Conservation (phyloP, 2,113 vertebrate species). For the Erythrolamprus reginae region DNA sequence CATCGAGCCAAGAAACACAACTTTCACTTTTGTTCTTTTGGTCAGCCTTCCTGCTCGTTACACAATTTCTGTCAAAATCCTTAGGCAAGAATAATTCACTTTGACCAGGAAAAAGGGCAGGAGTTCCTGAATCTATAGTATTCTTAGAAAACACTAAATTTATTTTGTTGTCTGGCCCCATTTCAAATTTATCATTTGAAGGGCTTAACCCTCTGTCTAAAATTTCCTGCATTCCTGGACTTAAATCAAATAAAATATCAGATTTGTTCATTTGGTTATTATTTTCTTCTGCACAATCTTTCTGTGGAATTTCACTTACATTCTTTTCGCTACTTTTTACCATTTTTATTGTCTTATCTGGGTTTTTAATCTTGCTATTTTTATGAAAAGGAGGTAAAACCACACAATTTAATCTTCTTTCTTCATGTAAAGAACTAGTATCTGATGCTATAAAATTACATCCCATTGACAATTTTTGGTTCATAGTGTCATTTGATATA, state of each 20-base stretch:
- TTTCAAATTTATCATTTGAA: slow-evolving; percentile 55
- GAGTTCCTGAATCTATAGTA: slow-evolving; percentile 32
- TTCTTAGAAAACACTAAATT: slow-evolving; percentile 30
- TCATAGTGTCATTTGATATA: slow-evolving; percentile 14
- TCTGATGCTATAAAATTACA: slow-evolving; percentile 76
- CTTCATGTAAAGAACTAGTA: slow-evolving; percentile 75
- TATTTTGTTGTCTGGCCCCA: slow-evolving; percentile 17
- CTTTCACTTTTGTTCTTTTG: slow-evolving; percentile 25
- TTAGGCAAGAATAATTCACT: slow-evolving; percentile 27
- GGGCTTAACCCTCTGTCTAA: slow-evolving; percentile 83
- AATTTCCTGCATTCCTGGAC: slow-evolving; percentile 81
- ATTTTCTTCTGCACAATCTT: slow-evolving; percentile 26
- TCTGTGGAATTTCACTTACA: slow-evolving; percentile 39
- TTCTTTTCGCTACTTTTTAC: slow-evolving; percentile 20
- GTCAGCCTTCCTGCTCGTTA: background rate
- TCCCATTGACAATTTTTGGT: slow-evolving; percentile 16
- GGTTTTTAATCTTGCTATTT: slow-evolving; percentile 26
- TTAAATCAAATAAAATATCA: slow-evolving; percentile 69
- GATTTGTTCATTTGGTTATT: slow-evolving; percentile 36
- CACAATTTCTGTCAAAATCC: slow-evolving; percentile 38
- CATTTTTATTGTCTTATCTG: background rate
- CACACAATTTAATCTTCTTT: slow-evolving; percentile 65
- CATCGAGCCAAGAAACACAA: slow-evolving; percentile 48
- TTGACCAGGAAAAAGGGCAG: slow-evolving; percentile 27
- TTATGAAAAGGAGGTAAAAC: slow-evolving; percentile 23